phyloP scores from a whole-genome alignment of 2,113 vertebrate genomes.

The Dascyllus trimaculatus region DNA sequence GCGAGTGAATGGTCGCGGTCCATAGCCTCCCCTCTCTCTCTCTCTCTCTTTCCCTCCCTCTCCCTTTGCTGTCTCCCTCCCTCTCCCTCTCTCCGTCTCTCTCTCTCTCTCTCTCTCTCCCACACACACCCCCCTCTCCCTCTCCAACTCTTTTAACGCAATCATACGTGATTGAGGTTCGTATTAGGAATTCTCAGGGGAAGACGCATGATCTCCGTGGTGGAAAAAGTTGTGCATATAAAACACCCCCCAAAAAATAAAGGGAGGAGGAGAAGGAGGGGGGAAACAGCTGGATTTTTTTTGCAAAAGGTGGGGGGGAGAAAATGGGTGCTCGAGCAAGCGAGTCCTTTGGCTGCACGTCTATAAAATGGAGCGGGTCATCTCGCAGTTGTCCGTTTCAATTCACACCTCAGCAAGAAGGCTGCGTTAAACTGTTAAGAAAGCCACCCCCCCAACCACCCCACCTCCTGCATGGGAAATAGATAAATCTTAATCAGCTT shows the following conservation, averaged over 20 bases:
- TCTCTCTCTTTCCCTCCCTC: conserved; percentile 4
- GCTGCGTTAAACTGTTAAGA: not conserved
- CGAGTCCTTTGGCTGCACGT: not conserved
- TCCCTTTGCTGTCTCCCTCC: conserved; percentile 1
- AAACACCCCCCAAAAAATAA: not conserved
- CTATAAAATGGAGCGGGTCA: not conserved
- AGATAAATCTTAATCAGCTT: conserved; percentile 33
- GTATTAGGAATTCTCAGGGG: conserved; percentile 86
- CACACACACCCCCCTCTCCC: conserved; percentile 11
- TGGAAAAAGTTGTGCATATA: conserved; percentile 25
- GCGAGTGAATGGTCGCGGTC: conserved; percentile 58
- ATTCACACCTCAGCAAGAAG: conserved; percentile 1
- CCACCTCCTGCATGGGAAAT: not conserved
- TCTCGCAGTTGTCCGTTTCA: conserved; percentile 23
- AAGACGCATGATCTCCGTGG: conserved; percentile 7
- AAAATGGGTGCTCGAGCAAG: conserved; percentile 7
- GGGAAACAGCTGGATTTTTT: not conserved
- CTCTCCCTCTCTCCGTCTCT: conserved; percentile 34
- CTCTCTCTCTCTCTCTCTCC: conserved; percentile 51
- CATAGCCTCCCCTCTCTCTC: conserved; percentile 27
- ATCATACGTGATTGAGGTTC: conserved; percentile 95
- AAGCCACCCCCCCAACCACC: not conserved
- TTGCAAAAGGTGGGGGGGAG: not conserved
- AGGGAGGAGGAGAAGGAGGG: not conserved
- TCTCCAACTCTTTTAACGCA: conserved; percentile 86